A percentile compares a stretch with the other conserved stretches of the same genome.
Conservation (phyloP, 2,113 vertebrate genomes). For the Pionites leucogaster region DNA sequence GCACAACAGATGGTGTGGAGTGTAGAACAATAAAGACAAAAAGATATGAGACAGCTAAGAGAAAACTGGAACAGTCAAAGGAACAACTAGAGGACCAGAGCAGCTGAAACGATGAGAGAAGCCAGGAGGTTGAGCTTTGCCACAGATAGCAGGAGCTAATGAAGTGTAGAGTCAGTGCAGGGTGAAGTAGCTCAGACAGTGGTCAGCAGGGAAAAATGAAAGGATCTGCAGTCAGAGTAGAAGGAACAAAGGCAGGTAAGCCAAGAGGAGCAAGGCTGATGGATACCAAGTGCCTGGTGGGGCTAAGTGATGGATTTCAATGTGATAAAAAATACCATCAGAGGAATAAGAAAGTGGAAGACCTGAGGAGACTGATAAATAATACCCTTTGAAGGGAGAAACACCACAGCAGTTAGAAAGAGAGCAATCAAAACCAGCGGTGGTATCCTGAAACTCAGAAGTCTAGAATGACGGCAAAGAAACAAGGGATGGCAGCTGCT, state of each 20-base stretch:
- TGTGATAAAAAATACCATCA: neutral
- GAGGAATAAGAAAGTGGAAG: neutral
- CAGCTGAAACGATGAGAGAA: neutral
- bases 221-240: neutral
- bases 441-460: neutral
- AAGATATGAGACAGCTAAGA: slow-evolving; percentile 22
- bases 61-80: neutral
- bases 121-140: neutral
- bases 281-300: neutral
- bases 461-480: neutral
- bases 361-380: neutral
- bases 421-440: neutral
- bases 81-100: neutral
- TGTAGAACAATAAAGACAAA: slow-evolving; percentile 28
- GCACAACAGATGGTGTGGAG: slow-evolving; percentile 18
- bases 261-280: neutral
- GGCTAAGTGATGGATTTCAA: neutral
- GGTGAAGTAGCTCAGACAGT: slow-evolving; percentile 23
- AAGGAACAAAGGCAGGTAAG: neutral
- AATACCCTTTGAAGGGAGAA: neutral
- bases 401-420: neutral
- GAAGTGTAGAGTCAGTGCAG: slow-evolving; percentile 49
- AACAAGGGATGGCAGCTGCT: neutral
- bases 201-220: neutral
- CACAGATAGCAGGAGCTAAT: slow-evolving; percentile 4